Evolutionary conservation across 2,888 invertebrate genomes (phyloP), one percentile per base, ranked within the genome.

Genomic region (Leptinotarsa juncta): DNA sequence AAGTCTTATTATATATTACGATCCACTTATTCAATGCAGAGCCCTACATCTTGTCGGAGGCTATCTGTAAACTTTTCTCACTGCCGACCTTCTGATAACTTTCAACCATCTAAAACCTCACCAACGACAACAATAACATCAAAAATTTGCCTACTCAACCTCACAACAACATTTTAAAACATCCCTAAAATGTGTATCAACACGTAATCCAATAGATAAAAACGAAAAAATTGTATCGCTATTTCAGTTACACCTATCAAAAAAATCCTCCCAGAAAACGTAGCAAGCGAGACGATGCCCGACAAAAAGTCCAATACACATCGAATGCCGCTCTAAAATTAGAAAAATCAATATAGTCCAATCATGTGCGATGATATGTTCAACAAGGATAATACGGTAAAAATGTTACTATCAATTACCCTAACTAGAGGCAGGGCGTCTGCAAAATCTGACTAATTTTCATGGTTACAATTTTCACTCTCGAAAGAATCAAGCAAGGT

Each of bases 321-420:
- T 62, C 62, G 14, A 62, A 62, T 62, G 26, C 20, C 1, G 20
- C n/a, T 65, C 26, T 50, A 32, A 55, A 32, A 53, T 50, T 51
- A 23, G 10, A 20, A 57, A 57, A 57, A 57, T 57, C 57, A 57
- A 57, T 57, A 10, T n/a, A 62, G 62, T 62, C 62, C 62, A 62
- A 62, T 62, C 62, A 32, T 26, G 42, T 32, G 62, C 62, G 20
- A 67, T 75, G 75, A 75, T 75, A 75, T 75, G 75, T 75, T 75
- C 69, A 75, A 75, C 67, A 72, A 49, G 75, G 70, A 67, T 67
- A 75, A 70, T 65, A 66, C 57, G 55, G 67, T 72, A 75, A 75
- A 57, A 70, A 75, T 72, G 62, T 70, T 70, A 65, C 75, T 72
- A 75, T 65, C 62, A 72, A 62, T 72, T 72, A 67, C 50, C 18